Percentiles rank a stretch among this genome's conserved stretches.
Evolutionary conservation across 1,140 invertebrate species (phyloP).

Genomic region (Nylanderia fulva): DNA sequence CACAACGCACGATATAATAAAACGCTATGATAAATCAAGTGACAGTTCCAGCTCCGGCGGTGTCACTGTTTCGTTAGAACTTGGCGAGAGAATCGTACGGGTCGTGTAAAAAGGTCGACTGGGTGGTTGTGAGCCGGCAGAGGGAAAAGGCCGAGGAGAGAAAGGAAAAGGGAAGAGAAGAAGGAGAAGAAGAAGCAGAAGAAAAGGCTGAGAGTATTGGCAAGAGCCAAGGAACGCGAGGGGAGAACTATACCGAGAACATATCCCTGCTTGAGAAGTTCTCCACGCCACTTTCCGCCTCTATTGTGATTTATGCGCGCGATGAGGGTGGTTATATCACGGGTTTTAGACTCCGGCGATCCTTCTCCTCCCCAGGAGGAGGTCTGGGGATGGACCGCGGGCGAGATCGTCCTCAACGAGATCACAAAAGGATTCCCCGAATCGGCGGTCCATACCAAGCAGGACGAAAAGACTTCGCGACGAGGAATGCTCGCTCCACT

Average conservation of each 20-base stretch:
- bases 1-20: conserved; percentile 33
- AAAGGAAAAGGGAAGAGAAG: conserved; percentile 24
- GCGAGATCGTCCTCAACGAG: conserved; percentile 80
- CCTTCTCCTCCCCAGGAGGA: conserved; percentile 22
- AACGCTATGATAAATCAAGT: conserved; percentile 69
- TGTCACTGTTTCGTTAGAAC: conserved; percentile 67
- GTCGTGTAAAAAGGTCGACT: conserved; percentile 68
- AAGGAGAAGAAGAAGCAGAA: conserved; percentile 16
- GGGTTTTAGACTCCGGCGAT: conserved; percentile 77
- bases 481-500: conserved; percentile 74
- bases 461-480: conserved; percentile 74
- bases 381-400: conserved; percentile 69
- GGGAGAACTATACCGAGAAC: conserved; percentile 80
- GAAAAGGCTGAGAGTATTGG: conserved; percentile 20
- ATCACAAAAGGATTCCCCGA: conserved; percentile 77
- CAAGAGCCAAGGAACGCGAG: conserved; percentile 37
- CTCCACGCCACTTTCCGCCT: conserved; percentile 84
- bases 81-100: conserved; percentile 62
- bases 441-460: conserved; percentile 78
- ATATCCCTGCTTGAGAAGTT: conserved; percentile 83
- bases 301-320: conserved; percentile 85
- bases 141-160: not conserved
- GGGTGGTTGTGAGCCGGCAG: conserved; percentile 39
- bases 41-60: conserved; percentile 61
- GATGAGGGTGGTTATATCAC: conserved; percentile 80